Evolutionary conservation across 2,888 invertebrate species (phyloP), one percentile per base, ranked within the genome.

Genomic region (Drosophila borborema): DNA sequence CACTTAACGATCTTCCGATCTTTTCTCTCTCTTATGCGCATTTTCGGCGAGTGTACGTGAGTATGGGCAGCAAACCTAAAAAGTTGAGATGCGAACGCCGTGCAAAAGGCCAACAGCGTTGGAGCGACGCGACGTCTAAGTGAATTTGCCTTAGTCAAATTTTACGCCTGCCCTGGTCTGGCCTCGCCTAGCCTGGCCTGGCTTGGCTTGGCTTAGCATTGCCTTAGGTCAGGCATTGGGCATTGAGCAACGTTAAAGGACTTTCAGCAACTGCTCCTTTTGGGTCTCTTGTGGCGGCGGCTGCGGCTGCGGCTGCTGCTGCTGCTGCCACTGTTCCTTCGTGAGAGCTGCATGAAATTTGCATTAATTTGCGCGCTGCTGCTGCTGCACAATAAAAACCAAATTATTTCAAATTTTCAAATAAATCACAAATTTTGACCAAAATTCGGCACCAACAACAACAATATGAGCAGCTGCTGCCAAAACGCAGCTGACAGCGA

Each of bases 131-230:
- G 38, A 63, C 60, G 62, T 76, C 89, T 86, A 84, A 88, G 89
- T 84, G 86, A 89, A 83, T 86, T 81, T 80, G 71, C 76, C 72
- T 66, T 74, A 87, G 81, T 80, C 77, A 84, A 86, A 86, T 86
- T 81, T 84, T 72, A 71, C 64, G 69, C 49, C 41, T 55, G 55
- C 38, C 54, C 54, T 54, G 54, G 28, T 41, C 55, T 38, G 34
- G 54, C 56, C 64, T 49, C 61, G 59, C 23, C 45, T 40, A 59
- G 65, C 61, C 55, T 48, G 63, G 59, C 40, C 36, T 46, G 66
- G 65, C 73, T 49, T 86, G 88, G 88, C 86, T 86, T 86, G 63
- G 59, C 41, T 46, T 45, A 56, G 65, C 73, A 55, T 86, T 86
- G 88, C 86, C 88, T 86, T 85, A 86, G 89, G 86, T 86, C 86